A percentile compares a stretch with the other conserved stretches of the same genome.
These are phyloP conservation scores for Saccopteryx leptura DNA, from an alignment of 2,113 vertebrate genomes.

Conservation along the genomic window DNA sequence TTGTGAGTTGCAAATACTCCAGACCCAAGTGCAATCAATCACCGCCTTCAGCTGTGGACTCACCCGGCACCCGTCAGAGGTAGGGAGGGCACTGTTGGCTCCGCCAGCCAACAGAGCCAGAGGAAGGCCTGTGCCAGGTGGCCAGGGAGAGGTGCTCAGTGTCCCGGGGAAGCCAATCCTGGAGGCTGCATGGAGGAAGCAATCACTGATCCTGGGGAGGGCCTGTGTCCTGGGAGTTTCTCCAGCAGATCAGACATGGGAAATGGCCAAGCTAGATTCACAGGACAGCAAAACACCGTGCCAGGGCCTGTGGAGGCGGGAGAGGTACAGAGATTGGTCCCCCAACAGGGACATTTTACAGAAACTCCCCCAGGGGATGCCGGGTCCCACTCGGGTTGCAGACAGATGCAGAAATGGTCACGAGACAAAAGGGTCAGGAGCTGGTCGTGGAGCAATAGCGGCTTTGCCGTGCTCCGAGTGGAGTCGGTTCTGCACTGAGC, in stretches of 20 bases:
- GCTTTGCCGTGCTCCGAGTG: not conserved
- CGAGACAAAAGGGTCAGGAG: not conserved
- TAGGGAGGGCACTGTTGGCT: not conserved
- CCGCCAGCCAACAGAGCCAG: not conserved
- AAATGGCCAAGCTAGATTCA: not conserved
- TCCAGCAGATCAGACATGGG: not conserved
- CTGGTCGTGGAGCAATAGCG: not conserved
- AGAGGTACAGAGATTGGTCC: not conserved
- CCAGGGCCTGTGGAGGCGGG: not conserved
- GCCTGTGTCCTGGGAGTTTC: not conserved
- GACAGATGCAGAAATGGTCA: not conserved
- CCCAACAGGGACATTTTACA: not conserved
- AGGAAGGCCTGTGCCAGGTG: not conserved
- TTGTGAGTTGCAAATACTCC: not conserved
- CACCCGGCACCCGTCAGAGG: not conserved
- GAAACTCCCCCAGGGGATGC: not conserved
- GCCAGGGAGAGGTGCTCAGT: not conserved
- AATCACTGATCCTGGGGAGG: not conserved
- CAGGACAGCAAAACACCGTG: not conserved
- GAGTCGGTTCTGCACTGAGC: not conserved
- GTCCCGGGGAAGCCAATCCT: not conserved
- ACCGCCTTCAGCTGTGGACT: not conserved
- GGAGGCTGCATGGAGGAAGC: not conserved
- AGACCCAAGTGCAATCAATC: not conserved
- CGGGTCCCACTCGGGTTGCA: not conserved